phyloP scores from a whole-genome alignment of 2,888 invertebrate species.

The Plagodis pulveraria region DNA sequence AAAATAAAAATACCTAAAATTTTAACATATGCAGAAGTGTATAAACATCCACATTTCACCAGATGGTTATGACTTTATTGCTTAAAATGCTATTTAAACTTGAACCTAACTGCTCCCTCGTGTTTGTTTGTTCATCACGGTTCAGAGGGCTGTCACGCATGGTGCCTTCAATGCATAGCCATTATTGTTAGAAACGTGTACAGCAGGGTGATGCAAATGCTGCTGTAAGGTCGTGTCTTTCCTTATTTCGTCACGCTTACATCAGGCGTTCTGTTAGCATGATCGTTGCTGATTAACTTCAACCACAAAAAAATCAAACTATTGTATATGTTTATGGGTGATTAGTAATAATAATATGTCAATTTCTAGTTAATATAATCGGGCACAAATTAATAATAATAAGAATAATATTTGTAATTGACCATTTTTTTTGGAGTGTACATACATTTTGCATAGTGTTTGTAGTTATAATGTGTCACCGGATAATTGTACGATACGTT shows the following conservation, averaged over 20 bases:
- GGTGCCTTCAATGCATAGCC: constrained; percentile 59
- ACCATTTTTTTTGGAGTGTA: no score
- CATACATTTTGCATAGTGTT: no score
- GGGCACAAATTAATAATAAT: no score
- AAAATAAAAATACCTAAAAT: no score
- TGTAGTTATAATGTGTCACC: no score
- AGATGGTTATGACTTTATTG: neutral
- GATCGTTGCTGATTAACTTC: constrained; percentile 10
- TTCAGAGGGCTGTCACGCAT: constrained; percentile 74
- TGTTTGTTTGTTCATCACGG: constrained; percentile 61
- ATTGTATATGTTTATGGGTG: no score
- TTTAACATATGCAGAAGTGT: no score
- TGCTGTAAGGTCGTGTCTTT: constrained; percentile 27
- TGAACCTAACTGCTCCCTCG: constrained; percentile 41
- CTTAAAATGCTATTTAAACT: constrained; percentile 14
- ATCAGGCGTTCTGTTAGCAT: constrained; percentile 6
- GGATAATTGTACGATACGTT: no score
- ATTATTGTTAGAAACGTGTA: constrained; percentile 29
- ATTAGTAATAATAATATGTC: no score
- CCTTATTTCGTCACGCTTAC: constrained; percentile 23
- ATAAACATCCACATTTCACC: neutral
- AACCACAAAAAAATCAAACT: no score
- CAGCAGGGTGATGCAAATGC: constrained; percentile 30
- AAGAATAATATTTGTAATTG: no score
- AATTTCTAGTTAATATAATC: no score